Percentiles rank a stretch among this genome's conserved stretches.
Conservation (phyloP, 1,140 invertebrate genomes). For the Galleria mellonella region DNA sequence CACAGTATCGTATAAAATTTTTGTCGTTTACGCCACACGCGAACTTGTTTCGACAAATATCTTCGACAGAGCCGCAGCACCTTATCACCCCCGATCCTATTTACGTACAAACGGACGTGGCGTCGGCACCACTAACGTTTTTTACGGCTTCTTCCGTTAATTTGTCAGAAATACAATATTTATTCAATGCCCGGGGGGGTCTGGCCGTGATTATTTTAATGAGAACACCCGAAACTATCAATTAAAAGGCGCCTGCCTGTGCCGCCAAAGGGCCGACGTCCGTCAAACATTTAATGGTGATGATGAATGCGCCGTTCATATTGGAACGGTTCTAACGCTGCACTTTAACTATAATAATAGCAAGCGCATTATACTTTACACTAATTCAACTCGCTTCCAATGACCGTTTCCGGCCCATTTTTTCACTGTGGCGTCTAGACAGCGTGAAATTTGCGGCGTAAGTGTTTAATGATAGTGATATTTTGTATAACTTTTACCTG, state of each 20-base stretch:
- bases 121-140: slow-evolving; percentile 21
- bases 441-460: too few species aligned
- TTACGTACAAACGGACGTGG: slow-evolving; percentile 18
- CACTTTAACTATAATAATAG: background rate
- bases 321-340: background rate
- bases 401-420: slow-evolving; percentile 4
- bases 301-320: slow-evolving; percentile 13
- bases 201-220: slow-evolving; percentile 37
- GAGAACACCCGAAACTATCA: slow-evolving; percentile 47
- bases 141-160: slow-evolving; percentile 49
- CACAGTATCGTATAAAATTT: too few species aligned
- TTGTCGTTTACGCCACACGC: too few species aligned
- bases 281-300: slow-evolving; percentile 16
- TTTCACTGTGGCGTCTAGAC: background rate
- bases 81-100: slow-evolving; percentile 6
- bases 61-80: too few species aligned
- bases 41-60: too few species aligned
- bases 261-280: slow-evolving; percentile 13
- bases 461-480: too few species aligned
- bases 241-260: slow-evolving; percentile 51
- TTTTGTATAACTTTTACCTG: too few species aligned
- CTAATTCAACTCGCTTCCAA: background rate
- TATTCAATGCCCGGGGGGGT: slow-evolving; percentile 34
- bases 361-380: too few species aligned
- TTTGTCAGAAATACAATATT: slow-evolving; percentile 64